Conservation (phyloP, 2,888 invertebrate species). For the Nomada ferruginata region DNA sequence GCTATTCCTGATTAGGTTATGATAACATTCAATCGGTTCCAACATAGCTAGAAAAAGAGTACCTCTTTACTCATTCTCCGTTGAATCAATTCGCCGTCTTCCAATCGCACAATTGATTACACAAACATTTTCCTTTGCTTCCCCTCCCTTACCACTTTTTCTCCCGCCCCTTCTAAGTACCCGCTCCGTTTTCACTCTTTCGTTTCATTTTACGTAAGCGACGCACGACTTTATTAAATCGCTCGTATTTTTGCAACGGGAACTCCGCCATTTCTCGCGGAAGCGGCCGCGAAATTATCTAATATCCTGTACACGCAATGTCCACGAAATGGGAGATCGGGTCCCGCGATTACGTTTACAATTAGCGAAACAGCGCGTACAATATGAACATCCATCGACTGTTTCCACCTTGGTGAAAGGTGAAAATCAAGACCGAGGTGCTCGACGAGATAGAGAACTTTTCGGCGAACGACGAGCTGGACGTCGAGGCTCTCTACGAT, state of each 20-base stretch:
- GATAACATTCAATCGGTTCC: slow-evolving; percentile 6
- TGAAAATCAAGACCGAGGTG: slow-evolving; percentile 66
- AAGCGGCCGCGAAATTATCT: slow-evolving; percentile 48
- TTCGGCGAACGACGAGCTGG: slow-evolving; percentile 58
- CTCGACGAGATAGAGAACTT: slow-evolving; percentile 68
- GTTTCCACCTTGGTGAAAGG: slow-evolving; percentile 19
- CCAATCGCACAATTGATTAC: slow-evolving; percentile 53
- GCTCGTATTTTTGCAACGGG: not conserved
- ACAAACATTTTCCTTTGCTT: slow-evolving; percentile 14
- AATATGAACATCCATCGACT: not conserved
- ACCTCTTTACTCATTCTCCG: slow-evolving; percentile 28
- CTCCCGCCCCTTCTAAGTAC: not conserved
- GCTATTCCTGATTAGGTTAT: slow-evolving; percentile 47
- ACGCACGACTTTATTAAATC: slow-evolving; percentile 15
- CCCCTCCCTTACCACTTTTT: not conserved
- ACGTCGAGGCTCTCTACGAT: slow-evolving; percentile 8
- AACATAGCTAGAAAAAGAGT: slow-evolving; percentile 6
- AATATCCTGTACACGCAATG: slow-evolving; percentile 51
- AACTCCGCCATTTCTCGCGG: slow-evolving; percentile 51
- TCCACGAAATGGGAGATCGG: slow-evolving; percentile 42
- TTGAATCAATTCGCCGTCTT: slow-evolving; percentile 23
- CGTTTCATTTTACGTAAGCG: slow-evolving; percentile 25
- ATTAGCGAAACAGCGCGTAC: slow-evolving; percentile 1
- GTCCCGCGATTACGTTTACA: slow-evolving; percentile 12
- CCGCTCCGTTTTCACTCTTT: not conserved